These are phyloP conservation scores for Leptopilina myrica DNA, from an alignment of 2,888 invertebrate genomes.

Conservation along the genomic window DNA sequence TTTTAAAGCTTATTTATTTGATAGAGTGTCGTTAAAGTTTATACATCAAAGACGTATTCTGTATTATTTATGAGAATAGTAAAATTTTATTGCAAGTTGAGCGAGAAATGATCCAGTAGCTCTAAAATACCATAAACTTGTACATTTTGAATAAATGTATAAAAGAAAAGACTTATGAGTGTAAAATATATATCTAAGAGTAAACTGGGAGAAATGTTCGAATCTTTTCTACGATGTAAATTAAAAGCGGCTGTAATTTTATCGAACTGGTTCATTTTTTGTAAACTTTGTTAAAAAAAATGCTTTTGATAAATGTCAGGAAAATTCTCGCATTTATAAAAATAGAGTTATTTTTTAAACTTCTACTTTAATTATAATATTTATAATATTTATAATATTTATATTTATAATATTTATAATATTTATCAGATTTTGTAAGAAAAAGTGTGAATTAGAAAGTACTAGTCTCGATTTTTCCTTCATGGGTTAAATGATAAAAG, in stretches of 20 bases:
- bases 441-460: slow-evolving; percentile 57
- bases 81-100: slow-evolving; percentile 22
- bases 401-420: too few relatives aligned
- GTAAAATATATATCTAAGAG: neutral
- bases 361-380: too few relatives aligned
- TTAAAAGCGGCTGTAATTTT: neutral
- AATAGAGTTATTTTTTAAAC: too few relatives aligned
- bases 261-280: neutral
- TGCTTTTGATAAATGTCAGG: too few relatives aligned
- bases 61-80: neutral
- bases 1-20: neutral
- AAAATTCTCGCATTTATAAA: slow-evolving; percentile 1
- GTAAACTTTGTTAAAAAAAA: too few relatives aligned
- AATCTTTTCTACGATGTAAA: neutral
- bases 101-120: neutral
- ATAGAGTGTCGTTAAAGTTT: slow-evolving; percentile 12
- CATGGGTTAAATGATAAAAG: slow-evolving; percentile 62
- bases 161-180: slow-evolving; percentile 10
- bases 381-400: too few relatives aligned
- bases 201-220: neutral
- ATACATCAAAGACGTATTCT: neutral
- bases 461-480: slow-evolving; percentile 53
- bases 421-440: too few relatives aligned
- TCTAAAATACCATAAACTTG: slow-evolving; percentile 17
- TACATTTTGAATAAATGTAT: slow-evolving; percentile 12